These are phyloP conservation scores for Anodontia alba DNA, from an alignment of 2,888 invertebrate species.

Conservation along the genomic window DNA sequence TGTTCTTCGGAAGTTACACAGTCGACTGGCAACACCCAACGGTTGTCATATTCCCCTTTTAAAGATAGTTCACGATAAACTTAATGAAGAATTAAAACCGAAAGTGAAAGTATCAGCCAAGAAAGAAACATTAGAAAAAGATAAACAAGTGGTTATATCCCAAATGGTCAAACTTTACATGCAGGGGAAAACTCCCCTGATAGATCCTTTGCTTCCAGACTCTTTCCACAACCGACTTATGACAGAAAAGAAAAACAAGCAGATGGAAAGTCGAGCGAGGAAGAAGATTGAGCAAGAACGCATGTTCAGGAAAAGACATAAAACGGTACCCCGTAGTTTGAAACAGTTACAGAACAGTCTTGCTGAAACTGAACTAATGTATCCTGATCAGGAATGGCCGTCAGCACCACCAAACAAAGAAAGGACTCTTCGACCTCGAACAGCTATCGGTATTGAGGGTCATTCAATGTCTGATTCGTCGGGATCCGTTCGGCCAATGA, in stretches of 20 bases:
- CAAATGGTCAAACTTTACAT: constrained; percentile 77
- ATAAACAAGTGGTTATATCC: constrained; percentile 57
- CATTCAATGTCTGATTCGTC: constrained; percentile 21
- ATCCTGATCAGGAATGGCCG: constrained; percentile 36
- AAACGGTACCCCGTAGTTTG: constrained; percentile 67
- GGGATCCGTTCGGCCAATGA: constrained; percentile 34
- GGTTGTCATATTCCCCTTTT: constrained; percentile 67
- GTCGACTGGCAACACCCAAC: constrained; percentile 61
- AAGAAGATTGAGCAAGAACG: constrained; percentile 54
- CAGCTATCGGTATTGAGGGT: constrained; percentile 58
- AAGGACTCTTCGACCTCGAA: constrained; percentile 52
- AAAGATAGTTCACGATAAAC: constrained; percentile 59
- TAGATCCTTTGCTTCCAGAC: constrained; percentile 78
- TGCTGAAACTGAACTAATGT: constrained; percentile 70
- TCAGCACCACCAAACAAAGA: constrained; percentile 33
- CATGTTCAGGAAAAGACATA: constrained; percentile 42
- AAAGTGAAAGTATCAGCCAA: constrained; percentile 39
- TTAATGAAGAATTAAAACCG: constrained; percentile 63
- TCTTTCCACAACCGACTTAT: constrained; percentile 73
- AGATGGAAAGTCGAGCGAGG: constrained; percentile 50
- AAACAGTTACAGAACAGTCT: constrained; percentile 71
- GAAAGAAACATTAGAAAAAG: constrained; percentile 49
- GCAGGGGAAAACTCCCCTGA: constrained; percentile 73
- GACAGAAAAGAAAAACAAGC: constrained; percentile 62
- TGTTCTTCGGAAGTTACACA: constrained; percentile 65